Evolutionary conservation across 2,797 vertebrate genomes (phyloP).

Genomic region (Schizopygopsis malacanthus): DNA sequence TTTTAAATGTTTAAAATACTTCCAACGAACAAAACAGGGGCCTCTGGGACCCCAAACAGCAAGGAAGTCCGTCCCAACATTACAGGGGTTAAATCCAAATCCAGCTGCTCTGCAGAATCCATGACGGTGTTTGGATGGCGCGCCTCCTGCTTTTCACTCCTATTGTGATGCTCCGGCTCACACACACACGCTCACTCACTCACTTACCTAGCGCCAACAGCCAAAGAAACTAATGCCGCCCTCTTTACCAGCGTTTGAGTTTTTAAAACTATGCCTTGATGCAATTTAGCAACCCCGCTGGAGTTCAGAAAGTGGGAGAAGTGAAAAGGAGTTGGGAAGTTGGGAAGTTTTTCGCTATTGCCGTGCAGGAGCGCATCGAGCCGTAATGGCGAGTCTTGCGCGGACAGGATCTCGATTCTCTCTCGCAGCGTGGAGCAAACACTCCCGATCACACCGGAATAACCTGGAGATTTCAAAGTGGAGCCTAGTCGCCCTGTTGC

Average conservation of each 20-base stretch:
- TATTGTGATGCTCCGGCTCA: conserved; percentile 79
- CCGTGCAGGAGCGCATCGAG: conserved; percentile 60
- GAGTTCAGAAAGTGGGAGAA: conserved; percentile 58
- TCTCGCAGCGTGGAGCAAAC: conserved; percentile 66
- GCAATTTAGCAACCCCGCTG: conserved; percentile 40
- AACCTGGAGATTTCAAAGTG: conserved; percentile 65
- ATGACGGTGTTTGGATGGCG: conserved; percentile 72
- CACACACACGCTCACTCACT: conserved; percentile 56
- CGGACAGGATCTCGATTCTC: conserved; percentile 64
- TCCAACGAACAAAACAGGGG: not conserved
- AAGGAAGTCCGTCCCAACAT: not conserved
- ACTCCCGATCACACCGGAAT: conserved; percentile 51
- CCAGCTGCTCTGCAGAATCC: conserved; percentile 72
- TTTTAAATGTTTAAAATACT: not conserved
- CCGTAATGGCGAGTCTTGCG: conserved; percentile 81
- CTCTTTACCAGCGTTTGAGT: conserved; percentile 57
- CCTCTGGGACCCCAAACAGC: not conserved
- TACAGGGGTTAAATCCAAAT: conserved; percentile 65
- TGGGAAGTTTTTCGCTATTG: conserved; percentile 68
- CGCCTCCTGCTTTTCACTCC: conserved; percentile 79
- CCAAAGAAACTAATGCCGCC: conserved; percentile 25
- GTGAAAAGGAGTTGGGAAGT: conserved; percentile 76
- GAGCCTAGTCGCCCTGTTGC: conserved; percentile 75
- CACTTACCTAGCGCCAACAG: conserved; percentile 68
- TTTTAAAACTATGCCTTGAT: conserved; percentile 60